Conservation (phyloP, 2,888 invertebrate species). For the Napeogenes sylphis region DNA sequence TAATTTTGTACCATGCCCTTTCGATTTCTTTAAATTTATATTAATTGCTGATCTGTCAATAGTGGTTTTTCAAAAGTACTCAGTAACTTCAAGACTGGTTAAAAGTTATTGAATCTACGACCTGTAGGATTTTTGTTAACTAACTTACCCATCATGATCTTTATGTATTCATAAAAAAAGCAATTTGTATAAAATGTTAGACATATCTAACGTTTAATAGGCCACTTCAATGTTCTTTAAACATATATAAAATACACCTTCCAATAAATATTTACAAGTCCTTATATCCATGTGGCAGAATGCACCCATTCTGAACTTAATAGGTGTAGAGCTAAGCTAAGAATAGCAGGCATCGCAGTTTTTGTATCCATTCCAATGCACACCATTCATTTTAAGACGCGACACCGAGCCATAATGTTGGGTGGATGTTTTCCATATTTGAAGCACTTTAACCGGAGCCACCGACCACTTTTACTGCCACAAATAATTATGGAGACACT, state of each 20-base stretch:
- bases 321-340: constrained; percentile 41
- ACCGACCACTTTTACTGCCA: constrained; percentile 27
- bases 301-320: constrained; percentile 19
- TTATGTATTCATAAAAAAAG: no score
- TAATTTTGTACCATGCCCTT: not conserved
- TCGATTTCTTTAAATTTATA: no score
- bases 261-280: not conserved
- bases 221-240: no score
- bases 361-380: constrained; percentile 52
- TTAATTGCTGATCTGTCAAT: no score
- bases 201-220: no score
- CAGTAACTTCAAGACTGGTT: no score
- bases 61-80: no score
- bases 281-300: not conserved
- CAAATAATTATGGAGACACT: constrained; percentile 28
- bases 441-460: constrained; percentile 29
- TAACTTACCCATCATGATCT: no score
- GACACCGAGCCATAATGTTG: constrained; percentile 39
- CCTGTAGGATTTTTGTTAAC: no score
- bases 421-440: constrained; percentile 45
- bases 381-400: constrained; percentile 44
- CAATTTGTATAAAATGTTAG: no score
- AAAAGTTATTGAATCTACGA: no score
- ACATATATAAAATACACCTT: no score
- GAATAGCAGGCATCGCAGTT: constrained; percentile 55